Evolutionary conservation across 1,140 invertebrate genomes (phyloP).

Genomic region (Drosophila oshimai): DNA sequence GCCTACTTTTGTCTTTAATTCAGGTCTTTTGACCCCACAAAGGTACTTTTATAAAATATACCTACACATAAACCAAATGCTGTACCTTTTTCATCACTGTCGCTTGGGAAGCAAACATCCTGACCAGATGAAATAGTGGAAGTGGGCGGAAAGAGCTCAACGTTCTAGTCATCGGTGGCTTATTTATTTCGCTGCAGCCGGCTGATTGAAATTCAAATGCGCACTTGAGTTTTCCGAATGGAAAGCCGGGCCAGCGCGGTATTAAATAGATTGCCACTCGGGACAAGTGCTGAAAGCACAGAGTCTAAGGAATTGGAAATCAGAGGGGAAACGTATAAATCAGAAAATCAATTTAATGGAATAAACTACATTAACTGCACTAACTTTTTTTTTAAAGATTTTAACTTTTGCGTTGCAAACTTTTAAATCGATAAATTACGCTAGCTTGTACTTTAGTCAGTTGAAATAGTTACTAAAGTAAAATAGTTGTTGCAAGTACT

Average conservation of each 20-base stretch:
- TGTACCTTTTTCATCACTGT: neutral
- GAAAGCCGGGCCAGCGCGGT: conserved; percentile 31
- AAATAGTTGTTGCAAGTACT: conserved; percentile 12
- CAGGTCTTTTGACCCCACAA: too few relatives aligned
- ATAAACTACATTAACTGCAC: neutral
- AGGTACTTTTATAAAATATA: too few relatives aligned
- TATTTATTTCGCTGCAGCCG: conserved; percentile 61
- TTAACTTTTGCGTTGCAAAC: conserved; percentile 2
- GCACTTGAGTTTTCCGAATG: conserved; percentile 46
- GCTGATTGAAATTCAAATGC: conserved; percentile 75
- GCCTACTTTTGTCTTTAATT: too few relatives aligned
- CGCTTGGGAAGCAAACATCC: neutral
- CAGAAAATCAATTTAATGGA: conserved; percentile 3
- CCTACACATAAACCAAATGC: neutral
- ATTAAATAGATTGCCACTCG: conserved; percentile 49
- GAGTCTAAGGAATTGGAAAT: conserved; percentile 12
- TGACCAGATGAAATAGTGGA: neutral
- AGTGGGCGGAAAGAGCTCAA: conserved; percentile 16
- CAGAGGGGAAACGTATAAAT: conserved; percentile 1
- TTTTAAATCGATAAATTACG: conserved; percentile 2
- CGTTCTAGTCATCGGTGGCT: conserved; percentile 35
- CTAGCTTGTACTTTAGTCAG: conserved; percentile 2
- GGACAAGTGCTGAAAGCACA: conserved; percentile 14
- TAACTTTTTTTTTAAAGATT: neutral
- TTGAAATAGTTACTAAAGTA: conserved; percentile 14